Evolutionary conservation across 2,888 invertebrate species (phyloP).

Genomic region (Nasonovia ribisnigri): DNA sequence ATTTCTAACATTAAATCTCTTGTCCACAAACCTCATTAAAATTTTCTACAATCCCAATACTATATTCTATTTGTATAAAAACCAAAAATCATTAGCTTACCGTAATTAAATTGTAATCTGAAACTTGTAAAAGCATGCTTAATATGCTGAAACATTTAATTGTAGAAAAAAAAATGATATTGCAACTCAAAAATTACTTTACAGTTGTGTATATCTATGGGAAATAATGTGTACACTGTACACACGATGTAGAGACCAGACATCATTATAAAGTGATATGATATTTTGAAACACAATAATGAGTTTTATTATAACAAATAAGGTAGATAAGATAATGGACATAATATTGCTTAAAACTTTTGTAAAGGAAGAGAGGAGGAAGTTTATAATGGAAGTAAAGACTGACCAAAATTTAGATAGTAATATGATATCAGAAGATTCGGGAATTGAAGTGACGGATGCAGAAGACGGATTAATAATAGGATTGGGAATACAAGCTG

Average conservation of each 20-base stretch:
- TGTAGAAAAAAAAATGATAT: too few species aligned
- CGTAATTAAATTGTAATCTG: too few species aligned
- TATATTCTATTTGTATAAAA: too few species aligned
- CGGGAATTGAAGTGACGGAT: neutral
- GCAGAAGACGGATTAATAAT: neutral
- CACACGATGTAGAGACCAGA: neutral
- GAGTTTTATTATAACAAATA: neutral
- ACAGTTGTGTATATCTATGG: too few species aligned
- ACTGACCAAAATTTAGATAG: neutral
- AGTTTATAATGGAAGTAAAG: neutral
- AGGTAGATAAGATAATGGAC: neutral
- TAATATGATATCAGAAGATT: conserved; percentile 7
- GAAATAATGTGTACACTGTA: neutral
- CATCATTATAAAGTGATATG: neutral
- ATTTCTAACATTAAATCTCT: too few species aligned
- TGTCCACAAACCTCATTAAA: too few species aligned
- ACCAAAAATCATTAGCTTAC: too few species aligned
- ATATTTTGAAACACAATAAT: neutral
- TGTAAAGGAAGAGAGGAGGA: neutral
- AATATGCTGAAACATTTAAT: too few species aligned
- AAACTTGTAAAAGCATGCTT: too few species aligned
- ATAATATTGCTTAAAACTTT: neutral
- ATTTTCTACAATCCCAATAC: too few species aligned
- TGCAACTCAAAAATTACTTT: neutral
- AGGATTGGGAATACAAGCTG: neutral